Evolutionary conservation across 2,113 vertebrate genomes (phyloP), one percentile per base, ranked within the genome.

Genomic region (Myrmecophaga tridactyla): DNA sequence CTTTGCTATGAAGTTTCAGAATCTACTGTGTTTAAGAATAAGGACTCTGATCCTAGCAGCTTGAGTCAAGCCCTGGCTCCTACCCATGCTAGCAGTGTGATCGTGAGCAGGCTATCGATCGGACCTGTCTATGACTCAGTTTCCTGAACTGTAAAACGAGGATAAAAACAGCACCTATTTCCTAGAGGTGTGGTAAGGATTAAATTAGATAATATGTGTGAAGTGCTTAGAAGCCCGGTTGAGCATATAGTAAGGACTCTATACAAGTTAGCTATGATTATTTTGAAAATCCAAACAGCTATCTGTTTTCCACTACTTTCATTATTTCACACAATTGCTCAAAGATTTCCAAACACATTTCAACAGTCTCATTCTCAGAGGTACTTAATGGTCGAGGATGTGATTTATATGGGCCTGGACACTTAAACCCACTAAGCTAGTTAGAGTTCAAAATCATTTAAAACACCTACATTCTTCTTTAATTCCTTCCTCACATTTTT

Each of bases 91-190:
- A 62, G 23, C 46, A 88, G 14, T 92, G 89, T 94, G 75, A 92
- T 70, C 43, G 53, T 95, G 80, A 93, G 51, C 75, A 95, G 95
- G 31, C 75, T 80, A 82, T 70, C 36, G 39, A 82, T 70, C 36
- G 39, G 39, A 94, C 51, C 27, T 73, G 56, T 69, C 53, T 92
- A 41, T 96, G 93, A 96, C 72, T 96, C 75, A 90, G 72, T 94
- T 96, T 96, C 85, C 80, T 95, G 69, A 92, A 89, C 84, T 94
- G 93, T 46, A 86, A 75, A 93, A 88, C 34, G 27, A 96, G 65
- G 46, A 82, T 51, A 92, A 86, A 96, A 84, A 94, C 58, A 94
- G 84, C 41, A 51, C 53, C 67, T 75, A 88, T 72, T 91, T 90
- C 93, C 86, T 65, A 88, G 81, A 89, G 80, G 85, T 78, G 34